Evolutionary conservation across 2,113 vertebrate genomes (phyloP).

Genomic region (Periophthalmodon schlosseri): DNA sequence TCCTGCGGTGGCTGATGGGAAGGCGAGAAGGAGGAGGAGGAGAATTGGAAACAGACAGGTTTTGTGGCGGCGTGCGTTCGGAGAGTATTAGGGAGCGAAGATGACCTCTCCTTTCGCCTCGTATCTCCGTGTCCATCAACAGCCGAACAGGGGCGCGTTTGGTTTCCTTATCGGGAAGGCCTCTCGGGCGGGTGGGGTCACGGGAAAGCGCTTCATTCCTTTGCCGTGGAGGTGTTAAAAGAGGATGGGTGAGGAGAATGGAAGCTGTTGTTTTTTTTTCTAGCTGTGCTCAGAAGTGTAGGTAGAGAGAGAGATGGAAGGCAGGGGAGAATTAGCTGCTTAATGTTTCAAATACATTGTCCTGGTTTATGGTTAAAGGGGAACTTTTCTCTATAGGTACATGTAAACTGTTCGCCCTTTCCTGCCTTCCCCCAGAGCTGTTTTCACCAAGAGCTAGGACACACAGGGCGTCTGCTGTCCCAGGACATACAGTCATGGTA

Average conservation of each 20-base stretch:
- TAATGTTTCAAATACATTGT: too few species aligned
- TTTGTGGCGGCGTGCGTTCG: neutral
- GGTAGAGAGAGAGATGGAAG: too few species aligned
- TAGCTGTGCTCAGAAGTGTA: too few species aligned
- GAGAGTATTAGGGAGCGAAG: neutral
- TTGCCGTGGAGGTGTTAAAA: neutral
- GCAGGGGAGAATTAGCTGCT: too few species aligned
- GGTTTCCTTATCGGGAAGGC: constrained; percentile 53
- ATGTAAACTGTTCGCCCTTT: too few species aligned
- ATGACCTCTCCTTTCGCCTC: constrained; percentile 20
- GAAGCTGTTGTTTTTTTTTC: neutral
- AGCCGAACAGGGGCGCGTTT: constrained; percentile 40
- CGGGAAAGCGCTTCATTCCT: constrained; percentile 45
- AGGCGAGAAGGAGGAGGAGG: constrained; percentile 36
- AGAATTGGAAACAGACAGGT: constrained; percentile 16
- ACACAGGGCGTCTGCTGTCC: too few species aligned
- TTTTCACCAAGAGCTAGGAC: too few species aligned
- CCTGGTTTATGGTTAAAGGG: too few species aligned
- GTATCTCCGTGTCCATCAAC: constrained; percentile 55
- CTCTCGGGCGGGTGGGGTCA: constrained; percentile 27
- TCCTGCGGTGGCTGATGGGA: constrained; percentile 42
- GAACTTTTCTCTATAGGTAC: too few species aligned
- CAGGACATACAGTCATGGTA: too few species aligned
- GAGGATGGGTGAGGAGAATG: constrained; percentile 6
- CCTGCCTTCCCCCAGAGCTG: too few species aligned